Conservation (phyloP, 1,140 invertebrate genomes). For the Halictus rubicundus region DNA sequence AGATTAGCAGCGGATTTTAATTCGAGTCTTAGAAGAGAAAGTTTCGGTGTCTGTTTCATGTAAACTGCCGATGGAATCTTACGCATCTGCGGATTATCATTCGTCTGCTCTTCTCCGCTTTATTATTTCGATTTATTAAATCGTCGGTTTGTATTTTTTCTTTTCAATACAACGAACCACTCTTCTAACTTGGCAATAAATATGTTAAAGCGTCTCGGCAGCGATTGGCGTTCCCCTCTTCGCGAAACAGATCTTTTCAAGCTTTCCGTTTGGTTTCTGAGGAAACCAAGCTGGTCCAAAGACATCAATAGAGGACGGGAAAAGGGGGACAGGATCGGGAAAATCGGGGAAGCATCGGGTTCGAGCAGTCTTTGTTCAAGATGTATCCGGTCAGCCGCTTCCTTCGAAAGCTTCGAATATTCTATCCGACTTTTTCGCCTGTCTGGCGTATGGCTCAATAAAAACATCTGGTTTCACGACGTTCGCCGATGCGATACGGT, state of each 20-base stretch:
- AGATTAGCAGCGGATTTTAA: constrained; percentile 58
- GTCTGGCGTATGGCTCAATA: neutral
- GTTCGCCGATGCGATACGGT: neutral
- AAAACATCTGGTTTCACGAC: neutral
- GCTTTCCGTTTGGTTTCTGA: too few species aligned
- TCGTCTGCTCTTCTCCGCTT: neutral
- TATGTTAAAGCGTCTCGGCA: too few species aligned
- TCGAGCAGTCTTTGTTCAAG: neutral
- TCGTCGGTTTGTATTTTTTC: too few species aligned
- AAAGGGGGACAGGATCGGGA: too few species aligned
- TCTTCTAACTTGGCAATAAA: too few species aligned
- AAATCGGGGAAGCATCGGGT: too few species aligned
- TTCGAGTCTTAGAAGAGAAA: constrained; percentile 56
- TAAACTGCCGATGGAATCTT: constrained; percentile 52
- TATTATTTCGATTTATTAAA: neutral
- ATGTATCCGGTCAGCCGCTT: neutral
- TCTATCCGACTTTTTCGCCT: neutral
- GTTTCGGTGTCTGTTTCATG: constrained; percentile 61
- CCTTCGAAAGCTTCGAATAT: neutral
- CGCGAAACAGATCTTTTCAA: too few species aligned
- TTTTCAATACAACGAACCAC: too few species aligned
- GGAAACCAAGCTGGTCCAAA: too few species aligned
- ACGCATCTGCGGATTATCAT: constrained; percentile 54
- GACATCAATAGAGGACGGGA: too few species aligned
- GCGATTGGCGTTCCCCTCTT: too few species aligned